Base-by-base conservation (phyloP, 2,113 vertebrate species). In the Capreolus pygargus region DNA sequence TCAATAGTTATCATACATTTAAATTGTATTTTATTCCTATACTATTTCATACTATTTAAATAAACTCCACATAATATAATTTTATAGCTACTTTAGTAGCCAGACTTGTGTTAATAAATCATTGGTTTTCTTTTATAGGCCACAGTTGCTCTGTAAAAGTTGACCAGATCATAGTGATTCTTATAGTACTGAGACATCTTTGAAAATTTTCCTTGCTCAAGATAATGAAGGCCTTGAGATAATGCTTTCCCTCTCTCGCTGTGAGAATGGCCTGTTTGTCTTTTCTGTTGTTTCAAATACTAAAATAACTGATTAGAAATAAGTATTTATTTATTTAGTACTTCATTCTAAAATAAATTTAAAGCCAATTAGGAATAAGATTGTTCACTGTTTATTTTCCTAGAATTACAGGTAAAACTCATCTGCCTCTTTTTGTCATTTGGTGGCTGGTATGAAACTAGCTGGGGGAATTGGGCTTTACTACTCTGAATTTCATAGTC, bases 311-410 rank as follows among this genome's bases (percentile, higher is more conserved):
- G 54, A 57, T 76, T 61, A 45, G 47, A 95, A 61, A 60, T 81
- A 61, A 54, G 11, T 86, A 54, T 91, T 86, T 97, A 45, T 27
- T 84, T 64, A 57, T 95, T 82, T 86, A 11, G 21, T 94, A 14
- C 45, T 92, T 89, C 23, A 83, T 96, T 87, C 33, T 94, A 93
- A 95, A 90, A 27, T 67, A 94, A n/a, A 58, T 47, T 86, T 82
- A 88, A 95, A 87, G 30, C 52, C 87, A 14, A n/a, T 87, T 92
- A 91, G 64, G 88, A 94, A 60, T 93, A 83, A 61, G 28, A 94
- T 78, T 84, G 21, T 86, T 93, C 57, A 57, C 81, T 89, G 85
- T 90, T 93, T 30, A 50, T 83, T 92, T 91, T 88, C n/a, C 33
- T 82, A 81, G 33, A 93, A 45, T 94, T 88, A 82, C 36, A 7